Base-by-base conservation (phyloP, 2,113 vertebrate species). In the Chaenocephalus aceratus region DNA sequence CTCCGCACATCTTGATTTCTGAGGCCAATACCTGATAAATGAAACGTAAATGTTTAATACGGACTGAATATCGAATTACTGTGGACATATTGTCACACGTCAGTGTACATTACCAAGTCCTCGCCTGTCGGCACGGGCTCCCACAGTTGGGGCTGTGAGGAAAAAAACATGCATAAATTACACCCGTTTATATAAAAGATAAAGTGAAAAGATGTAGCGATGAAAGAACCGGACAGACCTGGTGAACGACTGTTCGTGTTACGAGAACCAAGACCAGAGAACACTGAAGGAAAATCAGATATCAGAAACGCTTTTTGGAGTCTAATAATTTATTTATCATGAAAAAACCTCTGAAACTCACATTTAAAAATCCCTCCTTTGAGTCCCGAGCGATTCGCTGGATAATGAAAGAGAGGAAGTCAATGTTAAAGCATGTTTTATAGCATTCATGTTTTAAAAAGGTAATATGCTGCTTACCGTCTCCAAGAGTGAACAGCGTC, bases 311-410 rank as follows among this genome's bases (percentile, higher is more conserved):
- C 2, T 56, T 52, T 21, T 41, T 51, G 6, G 5, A 23, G 8
- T 34, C 15, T 4, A 21, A 0, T 5, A 3, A 16, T 54, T 79
- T 1, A 15, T 30, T 30, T 30, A 0, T n/a, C n/a, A n/a, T 34
- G 15, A 12, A 52, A 4, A 15, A 58, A 0, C 58, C 64, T 72
- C 12, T 2, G 21, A 46, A 62, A 88, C 94, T 95, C 57, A 94
- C 95, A 53, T 91, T 95, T 95, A 1, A 92, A 75, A 70, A 95
- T 21, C 10, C 82, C 89, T 26, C 65, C 79, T 78, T 88, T 94
- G 2, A 49, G 46, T 51, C 74, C 72, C 34, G 53, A 34, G 12
- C 65, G 68, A 18, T 58, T 88, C 44, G 80, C 91, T 93, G 7
- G 6, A 86, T 10, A 3, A 81, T 12, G 53, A 12, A 56, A 12